Evolutionary conservation across 2,797 vertebrate genomes (phyloP), one percentile per base, ranked within the genome.

Genomic region (Prionace glauca): DNA sequence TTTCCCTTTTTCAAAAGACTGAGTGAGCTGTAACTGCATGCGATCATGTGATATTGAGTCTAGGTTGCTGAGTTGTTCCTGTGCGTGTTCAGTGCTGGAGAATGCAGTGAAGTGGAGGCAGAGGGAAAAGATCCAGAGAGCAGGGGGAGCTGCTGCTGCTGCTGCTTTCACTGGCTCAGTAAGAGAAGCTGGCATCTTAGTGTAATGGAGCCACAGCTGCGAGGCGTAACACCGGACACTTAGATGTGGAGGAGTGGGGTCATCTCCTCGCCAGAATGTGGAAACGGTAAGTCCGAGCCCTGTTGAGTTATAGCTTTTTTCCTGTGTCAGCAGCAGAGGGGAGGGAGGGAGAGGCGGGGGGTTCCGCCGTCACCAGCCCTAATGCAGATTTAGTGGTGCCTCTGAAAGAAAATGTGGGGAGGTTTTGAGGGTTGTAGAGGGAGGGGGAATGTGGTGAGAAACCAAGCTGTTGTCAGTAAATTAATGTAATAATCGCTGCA

Each of bases 91-190:
- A n/a, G 60, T 90, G 88, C 29, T 67, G 62, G 22, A 36, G 90
- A 92, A 92, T 92, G 90, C 90, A 69, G 62, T 92, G 90, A 92
- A 92, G n/a, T 67, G n/a, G 90, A 87, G 41, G 45, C 20, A 88
- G 36, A 14, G 45, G 62, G 62, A 92, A n/a, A 92, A 29, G 32
- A 67, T 67, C n/a, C n/a, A 2, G n/a, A 67, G n/a, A 41, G 62
- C 62, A 22, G 32, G 67, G 62, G 36, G 79, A 41, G 77, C n/a
- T 81, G 79, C 36, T 84, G 79, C 36, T 84, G 79, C 24, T 16
- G n/a, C 24, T 4, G 16, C n/a, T 5, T 16, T 36, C 36, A 41
- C 16, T 84, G 79, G 45, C 16, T 41, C 4, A 41, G 79, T 84
- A 14, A 36, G 16, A 41, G 79, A 41, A 41, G 1, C 79, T 41